Conservation (phyloP, 1,140 invertebrate species). For the Cydia strobilella region DNA sequence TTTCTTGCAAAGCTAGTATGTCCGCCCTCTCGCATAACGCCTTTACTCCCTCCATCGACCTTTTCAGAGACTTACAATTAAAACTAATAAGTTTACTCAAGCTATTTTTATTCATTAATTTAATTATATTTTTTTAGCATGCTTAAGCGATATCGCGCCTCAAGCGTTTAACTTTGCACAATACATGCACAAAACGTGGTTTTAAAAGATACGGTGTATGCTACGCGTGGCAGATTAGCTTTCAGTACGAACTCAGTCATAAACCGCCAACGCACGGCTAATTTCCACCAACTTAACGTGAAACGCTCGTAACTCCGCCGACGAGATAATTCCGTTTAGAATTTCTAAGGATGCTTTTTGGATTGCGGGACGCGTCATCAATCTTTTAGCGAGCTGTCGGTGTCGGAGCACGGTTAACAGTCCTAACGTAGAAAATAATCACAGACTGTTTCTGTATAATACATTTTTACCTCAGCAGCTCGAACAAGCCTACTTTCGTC, state of each 20-base stretch:
- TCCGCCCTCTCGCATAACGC: no score
- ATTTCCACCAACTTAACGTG: neutral
- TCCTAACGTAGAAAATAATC: neutral
- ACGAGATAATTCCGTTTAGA: neutral
- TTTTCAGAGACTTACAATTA: no score
- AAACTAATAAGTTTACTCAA: no score
- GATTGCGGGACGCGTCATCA: neutral
- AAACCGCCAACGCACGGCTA: slow-evolving; percentile 9
- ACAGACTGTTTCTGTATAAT: no score
- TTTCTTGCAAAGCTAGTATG: no score
- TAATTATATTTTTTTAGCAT: no score
- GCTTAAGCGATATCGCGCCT: neutral
- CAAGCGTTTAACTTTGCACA: neutral
- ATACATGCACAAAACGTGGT: neutral
- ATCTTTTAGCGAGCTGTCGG: neutral
- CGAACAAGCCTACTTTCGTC: no score
- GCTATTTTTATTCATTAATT: no score
- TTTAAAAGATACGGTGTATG: neutral
- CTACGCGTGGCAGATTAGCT: neutral
- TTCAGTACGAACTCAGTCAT: slow-evolving; percentile 1
- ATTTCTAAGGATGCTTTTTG: neutral
- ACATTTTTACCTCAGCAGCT: no score
- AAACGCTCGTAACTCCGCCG: neutral
- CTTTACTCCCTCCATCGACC: no score
- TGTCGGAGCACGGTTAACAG: neutral